These are phyloP conservation scores for Protosalanx chinensis DNA, from an alignment of 2,797 vertebrate genomes.

Conservation along the genomic window DNA sequence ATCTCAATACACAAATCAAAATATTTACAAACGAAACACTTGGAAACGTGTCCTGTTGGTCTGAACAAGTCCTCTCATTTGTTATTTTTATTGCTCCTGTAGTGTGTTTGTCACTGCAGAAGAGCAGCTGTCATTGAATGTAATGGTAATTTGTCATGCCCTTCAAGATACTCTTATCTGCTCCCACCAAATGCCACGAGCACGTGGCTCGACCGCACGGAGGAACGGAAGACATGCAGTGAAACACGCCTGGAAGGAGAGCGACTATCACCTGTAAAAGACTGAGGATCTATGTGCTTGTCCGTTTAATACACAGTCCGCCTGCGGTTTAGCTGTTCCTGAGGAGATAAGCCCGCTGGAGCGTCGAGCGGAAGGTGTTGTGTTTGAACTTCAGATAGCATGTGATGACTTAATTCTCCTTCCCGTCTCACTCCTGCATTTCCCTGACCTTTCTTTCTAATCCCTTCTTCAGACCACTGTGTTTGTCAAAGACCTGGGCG, in stretches of 20 bases:
- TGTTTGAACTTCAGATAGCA: constrained; percentile 61
- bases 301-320: constrained; percentile 26
- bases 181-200: constrained; percentile 37
- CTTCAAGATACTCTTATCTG: constrained; percentile 26
- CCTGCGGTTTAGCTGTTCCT: constrained; percentile 33
- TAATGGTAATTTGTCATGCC: constrained; percentile 8
- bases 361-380: constrained; percentile 35
- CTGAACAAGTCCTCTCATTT: neutral
- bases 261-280: constrained; percentile 27
- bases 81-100: neutral
- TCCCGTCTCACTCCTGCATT: constrained; percentile 55
- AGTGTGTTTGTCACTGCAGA: neutral
- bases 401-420: constrained; percentile 61
- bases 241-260: neutral
- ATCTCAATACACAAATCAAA: no score
- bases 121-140: neutral
- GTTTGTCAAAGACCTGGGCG: constrained; percentile 57
- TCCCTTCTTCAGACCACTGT: constrained; percentile 48
- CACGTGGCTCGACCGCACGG: neutral
- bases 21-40: neutral
- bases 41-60: neutral
- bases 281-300: constrained; percentile 9
- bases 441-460: constrained; percentile 60
- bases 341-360: constrained; percentile 45
- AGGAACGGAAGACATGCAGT: constrained; percentile 1